Evolutionary conservation across 2,888 invertebrate genomes (phyloP), one percentile per base, ranked within the genome.

Genomic region (Lumbricus terrestris): DNA sequence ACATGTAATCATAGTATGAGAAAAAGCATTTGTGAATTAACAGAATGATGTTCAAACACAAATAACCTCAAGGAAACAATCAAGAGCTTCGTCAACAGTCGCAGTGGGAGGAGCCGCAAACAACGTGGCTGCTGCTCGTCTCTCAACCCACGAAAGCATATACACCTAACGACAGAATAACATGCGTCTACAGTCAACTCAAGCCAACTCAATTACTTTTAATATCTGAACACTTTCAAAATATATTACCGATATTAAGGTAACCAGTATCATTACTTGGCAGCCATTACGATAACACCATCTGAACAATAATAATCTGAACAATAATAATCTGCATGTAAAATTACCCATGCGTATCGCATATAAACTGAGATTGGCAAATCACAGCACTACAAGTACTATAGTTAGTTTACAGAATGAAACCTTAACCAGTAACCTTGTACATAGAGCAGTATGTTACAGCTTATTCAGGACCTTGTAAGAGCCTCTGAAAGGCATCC

Each of bases 71-170:
- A 94, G 90, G 92, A 95, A 95, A 91, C 94, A 92, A 29, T 94
- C 93, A 37, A 96, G 94, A 1, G 97, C 96, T 91, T 97, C 97
- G 88, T 96, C 95, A 90, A 96, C 96, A 0, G 96, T 96, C 2
- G 96, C 96, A 91, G 94, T 95, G 18, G 97, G 97, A 33, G 96
- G 96, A 90, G 96, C 96, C 6, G 96, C 96, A 94, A 96, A 96
- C 54, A 97, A 93, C 13, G 96, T 96, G 16, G 96, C 94, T 13
- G 97, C 97, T 29, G 96, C 94, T 95, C 96, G 96, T 91, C 96
- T 95, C 93, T 97, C 97, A 90, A 96, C 94, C 96, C 97, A 97
- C 69, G 96, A 95, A 92, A 96, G 94, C 93, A 95, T 95, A 88
- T 96, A 96, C n/a, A 96, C 96, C 96, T 96, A 88, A 29, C 35